A percentile compares a stretch with the other conserved stretches of the same genome.
Conservation (phyloP, 2,113 vertebrate species). For the Plestiodon gilberti region DNA sequence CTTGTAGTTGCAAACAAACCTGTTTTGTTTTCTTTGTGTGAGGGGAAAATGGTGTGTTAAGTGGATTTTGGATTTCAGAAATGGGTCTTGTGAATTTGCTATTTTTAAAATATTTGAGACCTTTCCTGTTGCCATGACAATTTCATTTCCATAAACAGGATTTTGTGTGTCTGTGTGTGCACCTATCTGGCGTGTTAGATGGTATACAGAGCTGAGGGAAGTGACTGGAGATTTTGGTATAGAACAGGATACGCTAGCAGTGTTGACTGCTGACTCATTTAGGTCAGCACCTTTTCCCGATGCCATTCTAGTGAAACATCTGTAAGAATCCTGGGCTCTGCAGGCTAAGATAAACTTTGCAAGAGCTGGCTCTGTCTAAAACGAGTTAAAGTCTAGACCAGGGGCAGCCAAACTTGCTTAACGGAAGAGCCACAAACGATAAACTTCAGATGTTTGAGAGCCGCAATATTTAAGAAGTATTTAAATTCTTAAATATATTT, state of each 20-base stretch:
- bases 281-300: background rate
- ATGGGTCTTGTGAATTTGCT: conserved; percentile 78
- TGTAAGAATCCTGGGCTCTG: background rate
- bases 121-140: conserved; percentile 79
- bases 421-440: too few species aligned
- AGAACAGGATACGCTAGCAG: background rate
- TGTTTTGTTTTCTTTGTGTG: conserved; percentile 15
- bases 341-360: background rate
- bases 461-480: too few species aligned
- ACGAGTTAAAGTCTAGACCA: background rate
- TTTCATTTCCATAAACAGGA: conserved; percentile 80
- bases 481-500: too few species aligned
- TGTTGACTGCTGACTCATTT: background rate
- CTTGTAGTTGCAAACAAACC: conserved; percentile 19
- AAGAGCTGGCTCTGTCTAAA: background rate
- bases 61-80: conserved; percentile 70
- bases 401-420: too few species aligned
- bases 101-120: conserved; percentile 81
- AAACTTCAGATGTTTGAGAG: too few species aligned
- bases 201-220: conserved; percentile 22
- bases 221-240: conserved; percentile 53
- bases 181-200: conserved; percentile 59
- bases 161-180: conserved; percentile 59
- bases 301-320: background rate
- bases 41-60: conserved; percentile 53